Evolutionary conservation across 2,113 vertebrate genomes (phyloP).

Genomic region (Riparia riparia): DNA sequence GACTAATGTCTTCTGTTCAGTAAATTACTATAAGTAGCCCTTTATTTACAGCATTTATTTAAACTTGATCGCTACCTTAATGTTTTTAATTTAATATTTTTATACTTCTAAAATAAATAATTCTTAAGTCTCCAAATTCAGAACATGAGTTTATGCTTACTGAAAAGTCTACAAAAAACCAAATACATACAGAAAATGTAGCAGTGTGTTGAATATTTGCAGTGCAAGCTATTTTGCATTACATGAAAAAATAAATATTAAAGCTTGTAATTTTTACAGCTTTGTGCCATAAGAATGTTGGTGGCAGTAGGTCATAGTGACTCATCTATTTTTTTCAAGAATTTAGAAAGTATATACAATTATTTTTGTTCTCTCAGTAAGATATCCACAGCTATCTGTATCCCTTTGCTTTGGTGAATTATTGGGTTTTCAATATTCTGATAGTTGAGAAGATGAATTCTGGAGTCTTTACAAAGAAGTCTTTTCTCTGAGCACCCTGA

Average conservation of each 20-base stretch:
- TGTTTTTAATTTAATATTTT: not conserved
- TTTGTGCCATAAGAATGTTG: not conserved
- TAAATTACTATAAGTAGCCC: not conserved
- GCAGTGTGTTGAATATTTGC: not conserved
- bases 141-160: not conserved
- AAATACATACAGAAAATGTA: not conserved
- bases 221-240: not conserved
- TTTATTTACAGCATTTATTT: not conserved
- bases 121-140: not conserved
- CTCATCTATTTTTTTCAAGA: not conserved
- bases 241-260: not conserved
- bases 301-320: not conserved
- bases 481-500: not conserved
- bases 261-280: not conserved
- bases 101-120: not conserved
- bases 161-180: not conserved
- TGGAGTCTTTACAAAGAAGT: not conserved
- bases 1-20: not conserved
- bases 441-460: not conserved
- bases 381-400: not conserved
- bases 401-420: not conserved
- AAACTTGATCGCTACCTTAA: not conserved
- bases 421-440: not conserved
- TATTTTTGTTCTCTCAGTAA: not conserved
- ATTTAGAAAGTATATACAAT: not conserved